Base-by-base conservation (phyloP, 2,888 invertebrate species). In the Nematopogon swammerdamellus region DNA sequence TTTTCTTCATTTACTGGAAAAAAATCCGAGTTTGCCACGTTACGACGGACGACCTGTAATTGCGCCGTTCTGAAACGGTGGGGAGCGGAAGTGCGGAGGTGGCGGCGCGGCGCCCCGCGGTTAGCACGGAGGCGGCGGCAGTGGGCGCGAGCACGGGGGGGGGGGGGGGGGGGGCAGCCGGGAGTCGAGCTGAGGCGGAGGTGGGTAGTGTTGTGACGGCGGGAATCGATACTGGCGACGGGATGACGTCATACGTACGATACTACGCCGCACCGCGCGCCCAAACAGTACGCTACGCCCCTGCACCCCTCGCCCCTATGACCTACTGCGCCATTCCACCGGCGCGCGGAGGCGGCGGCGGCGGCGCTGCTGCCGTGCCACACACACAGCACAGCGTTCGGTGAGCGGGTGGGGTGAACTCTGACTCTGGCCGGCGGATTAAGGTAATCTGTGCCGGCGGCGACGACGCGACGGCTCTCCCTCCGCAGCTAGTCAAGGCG, bases 231-330 rank as follows among this genome's bases (percentile, higher is more conserved):
- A 74, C 60, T 62, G 62, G 67, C 65, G 64, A 65, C 71, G 62
- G 68, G 53, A 62, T 76, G 76, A 79, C 79, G 77, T 76, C 79
- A 77, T 20, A 36, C 68, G 16, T 75, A 79, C 76, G 72, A 70
- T 76, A 76, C 76, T 77, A 76, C 73, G 68, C 72, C 72, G 19
- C 25, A 20, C 18, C 19, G 19, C 45, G 19, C 72, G 71, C 68
- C 73, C 73, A 76, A 76, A 75, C 75, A 64, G 63, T 56, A 56
- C 62, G 61, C 46, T 56, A 56, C 62, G 61, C 46, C 42, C 11
- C 46, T 29, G 42, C 48, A 19, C 55, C 19, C 50, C 55, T 18
- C 50, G 44, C 54, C 47, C 52, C 46, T 44, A 45, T 54, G 52
- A 54, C 54, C 54, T 48, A 54, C 48, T 52, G 46, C 51, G 58